Base-by-base conservation (phyloP, 2,113 vertebrate species). In the Cygnus atratus region DNA sequence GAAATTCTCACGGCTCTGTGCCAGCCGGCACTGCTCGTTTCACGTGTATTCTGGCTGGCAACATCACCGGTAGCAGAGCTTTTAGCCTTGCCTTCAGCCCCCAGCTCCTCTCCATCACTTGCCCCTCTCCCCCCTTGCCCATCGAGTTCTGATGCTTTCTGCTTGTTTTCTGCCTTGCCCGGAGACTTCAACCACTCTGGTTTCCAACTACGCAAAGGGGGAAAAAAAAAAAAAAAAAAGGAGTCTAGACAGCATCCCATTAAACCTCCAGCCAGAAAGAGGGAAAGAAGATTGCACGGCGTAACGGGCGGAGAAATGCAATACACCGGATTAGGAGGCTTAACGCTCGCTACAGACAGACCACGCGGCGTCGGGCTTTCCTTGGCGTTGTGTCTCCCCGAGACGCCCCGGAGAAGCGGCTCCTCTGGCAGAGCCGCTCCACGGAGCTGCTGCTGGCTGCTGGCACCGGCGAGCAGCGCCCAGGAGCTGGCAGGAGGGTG, bases 291-390 rank as follows among this genome's bases (percentile, higher is more conserved):
- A 17, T 31, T 6, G 68, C 48, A 12, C 20, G 10, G 90, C 44
- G 0, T 26, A 31, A 31, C 62, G 0, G 62, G 29, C 1, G 75
- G 54, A 31, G 72, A 16, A 63, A 43, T 9, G 15, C 70, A 33
- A 10, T 6, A 6, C 48, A 2, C 14, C 0, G 91, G 81, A 33
- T 70, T 20, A 54, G 4, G 66, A 54, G 84, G 70, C 20, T 74
- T 7, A 46, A 3, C 0, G 46, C 68, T 4, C 4, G 50, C 90
- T 50, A 0, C 44, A 1, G 3, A 6, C 78, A 26, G 44, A 0
- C 39, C 22, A 41, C 0, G 37, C 37, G 1, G 19, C 0, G 16
- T 21, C 1, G 54, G 39, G 29, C 2, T 24, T 10, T 10, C 0
- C 55, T 31, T 7, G 75, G 3, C 2, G 1, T 0, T 6, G 41